Base-by-base conservation (phyloP, 2,888 invertebrate genomes). In the Emesis furor region DNA sequence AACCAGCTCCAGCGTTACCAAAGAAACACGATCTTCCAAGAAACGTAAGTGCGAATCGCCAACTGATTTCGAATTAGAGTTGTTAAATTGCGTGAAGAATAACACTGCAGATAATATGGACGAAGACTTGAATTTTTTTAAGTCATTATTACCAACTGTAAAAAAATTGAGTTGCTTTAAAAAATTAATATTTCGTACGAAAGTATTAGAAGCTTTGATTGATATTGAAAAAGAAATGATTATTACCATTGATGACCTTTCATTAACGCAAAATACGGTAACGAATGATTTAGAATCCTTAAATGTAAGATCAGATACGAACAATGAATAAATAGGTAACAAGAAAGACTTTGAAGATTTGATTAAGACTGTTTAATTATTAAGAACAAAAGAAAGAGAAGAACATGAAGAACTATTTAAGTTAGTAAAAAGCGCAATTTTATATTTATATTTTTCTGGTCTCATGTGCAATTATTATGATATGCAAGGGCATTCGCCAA, bases 111-210 rank as follows among this genome's bases (percentile, higher is more conserved):
- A 88, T 83, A 74, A 78, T 84, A 79, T 73, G 69, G 86, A 86
- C 83, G 85, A 88, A 86, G 87, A 85, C 83, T 88, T 88, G 85
- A 84, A 84, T 85, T 88, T 88, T 85, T 88, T 88, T 83, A 81
- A 86, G 73, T 88, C 86, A 73, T 82, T 88, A 82, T 78, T 86
- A 76, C 86, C 88, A 82, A 84, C 82, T 72, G 83, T 86, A 35
- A 85, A 86, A 88, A 88, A 86, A 86, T 85, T 86, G 73, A 82
- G 73, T 87, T 76, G 62, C 67, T 86, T 84, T 86, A 84, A 86
- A 86, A 88, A 88, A 86, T 73, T 88, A 85, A 81, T 86, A 84
- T 88, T 88, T 84, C 86, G 84, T 72, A 84, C 86, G 32, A 87
- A 88, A 88, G 85, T 88, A 78, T 86, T 88, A 86, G 69, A 85